Percentiles rank a stretch among this genome's conserved stretches.
These are phyloP conservation scores for Drosophila limbata DNA, from an alignment of 2,888 invertebrate species.

Conservation along the genomic window DNA sequence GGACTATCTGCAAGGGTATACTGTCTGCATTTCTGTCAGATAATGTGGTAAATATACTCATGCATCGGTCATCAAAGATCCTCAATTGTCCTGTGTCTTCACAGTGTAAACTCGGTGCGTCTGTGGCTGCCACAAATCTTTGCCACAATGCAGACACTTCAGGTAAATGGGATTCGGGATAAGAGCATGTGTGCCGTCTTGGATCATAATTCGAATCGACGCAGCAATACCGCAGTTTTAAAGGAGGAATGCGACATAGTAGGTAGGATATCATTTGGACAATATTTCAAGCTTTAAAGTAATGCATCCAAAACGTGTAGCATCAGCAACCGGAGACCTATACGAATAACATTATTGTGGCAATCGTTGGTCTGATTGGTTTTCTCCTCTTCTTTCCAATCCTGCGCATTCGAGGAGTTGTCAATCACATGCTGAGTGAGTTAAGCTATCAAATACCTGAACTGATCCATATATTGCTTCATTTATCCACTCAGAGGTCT, in stretches of 20 bases:
- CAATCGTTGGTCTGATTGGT: conserved; percentile 51
- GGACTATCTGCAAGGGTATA: conserved; percentile 51
- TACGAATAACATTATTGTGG: conserved; percentile 64
- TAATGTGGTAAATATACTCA: conserved; percentile 58
- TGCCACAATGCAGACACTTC: conserved; percentile 87
- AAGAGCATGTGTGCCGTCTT: conserved; percentile 78
- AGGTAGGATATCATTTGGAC: conserved; percentile 54
- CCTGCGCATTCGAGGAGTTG: conserved; percentile 50
- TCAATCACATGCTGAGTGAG: conserved; percentile 69
- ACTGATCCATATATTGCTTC: background rate
- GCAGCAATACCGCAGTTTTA: background rate
- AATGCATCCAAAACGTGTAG: conserved; percentile 42
- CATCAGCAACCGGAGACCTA: conserved; percentile 50
- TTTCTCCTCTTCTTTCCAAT: conserved; percentile 53
- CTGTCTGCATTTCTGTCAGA: conserved; percentile 63
- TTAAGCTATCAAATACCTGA: background rate
- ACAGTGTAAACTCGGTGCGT: conserved; percentile 91
- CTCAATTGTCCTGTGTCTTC: background rate
- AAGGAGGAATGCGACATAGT: conserved; percentile 59
- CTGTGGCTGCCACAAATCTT: conserved; percentile 95
- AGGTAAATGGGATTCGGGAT: conserved; percentile 63
- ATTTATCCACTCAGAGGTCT: conserved; percentile 71
- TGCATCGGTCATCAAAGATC: background rate
- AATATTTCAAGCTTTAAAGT: conserved; percentile 52
- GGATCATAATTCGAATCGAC: conserved; percentile 50